A percentile compares a stretch with the other conserved stretches of the same genome.
phyloP scores from a whole-genome alignment of 2,113 vertebrate species.

The Canis aureus region DNA sequence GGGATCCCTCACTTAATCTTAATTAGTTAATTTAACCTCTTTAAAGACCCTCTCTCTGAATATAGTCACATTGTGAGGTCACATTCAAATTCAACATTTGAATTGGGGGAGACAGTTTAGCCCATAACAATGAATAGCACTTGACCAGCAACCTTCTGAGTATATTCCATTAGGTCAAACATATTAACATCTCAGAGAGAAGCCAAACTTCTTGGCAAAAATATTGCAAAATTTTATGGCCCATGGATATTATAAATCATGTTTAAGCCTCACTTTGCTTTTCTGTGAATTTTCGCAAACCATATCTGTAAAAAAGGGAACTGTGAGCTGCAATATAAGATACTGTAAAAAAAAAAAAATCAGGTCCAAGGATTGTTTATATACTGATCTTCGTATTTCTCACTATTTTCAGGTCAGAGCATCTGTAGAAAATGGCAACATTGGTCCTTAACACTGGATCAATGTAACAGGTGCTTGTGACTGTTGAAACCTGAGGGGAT shows the following conservation, averaged over 20 bases:
- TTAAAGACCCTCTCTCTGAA: neutral
- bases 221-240: neutral
- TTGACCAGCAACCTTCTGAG: neutral
- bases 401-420: neutral
- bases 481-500: neutral
- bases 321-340: neutral
- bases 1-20: neutral
- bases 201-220: neutral
- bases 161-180: neutral
- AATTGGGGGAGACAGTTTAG: neutral
- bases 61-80: neutral
- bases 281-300: slow-evolving; percentile 10
- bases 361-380: neutral
- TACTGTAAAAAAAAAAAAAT: neutral
- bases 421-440: neutral
- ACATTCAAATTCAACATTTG: neutral
- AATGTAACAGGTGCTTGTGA: neutral
- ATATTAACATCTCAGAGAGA: neutral
- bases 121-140: neutral
- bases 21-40: neutral
- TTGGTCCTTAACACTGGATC: neutral
- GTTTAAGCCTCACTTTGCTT: neutral
- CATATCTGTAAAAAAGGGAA: neutral
- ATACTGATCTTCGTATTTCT: neutral
- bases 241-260: neutral